phyloP scores from a whole-genome alignment of 1,140 invertebrate genomes.

The Stenopsyche tienmushanensis region DNA sequence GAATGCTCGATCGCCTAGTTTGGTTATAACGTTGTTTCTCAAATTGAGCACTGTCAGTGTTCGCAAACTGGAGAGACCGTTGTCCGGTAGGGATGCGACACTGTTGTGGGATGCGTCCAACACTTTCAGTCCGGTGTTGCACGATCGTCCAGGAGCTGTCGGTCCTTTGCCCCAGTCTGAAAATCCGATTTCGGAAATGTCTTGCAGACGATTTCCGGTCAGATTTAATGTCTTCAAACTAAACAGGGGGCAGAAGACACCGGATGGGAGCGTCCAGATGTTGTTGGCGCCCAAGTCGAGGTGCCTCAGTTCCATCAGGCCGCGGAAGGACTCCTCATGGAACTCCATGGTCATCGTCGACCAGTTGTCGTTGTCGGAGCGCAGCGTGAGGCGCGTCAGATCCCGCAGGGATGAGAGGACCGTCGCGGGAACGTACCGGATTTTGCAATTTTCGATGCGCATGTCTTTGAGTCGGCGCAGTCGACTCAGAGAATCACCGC shows the following conservation, averaged over 20 bases:
- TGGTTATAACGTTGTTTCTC: slow-evolving; percentile 72
- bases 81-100: slow-evolving; percentile 66
- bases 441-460: slow-evolving; percentile 77
- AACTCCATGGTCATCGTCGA: slow-evolving; percentile 77
- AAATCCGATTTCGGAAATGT: slow-evolving; percentile 71
- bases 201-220: slow-evolving; percentile 76
- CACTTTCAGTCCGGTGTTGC: slow-evolving; percentile 65
- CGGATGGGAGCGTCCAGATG: slow-evolving; percentile 72
- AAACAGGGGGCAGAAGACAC: slow-evolving; percentile 74
- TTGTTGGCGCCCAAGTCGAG: slow-evolving; percentile 80
- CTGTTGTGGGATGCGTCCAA: slow-evolving; percentile 77
- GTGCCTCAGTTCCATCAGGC: slow-evolving; percentile 66
- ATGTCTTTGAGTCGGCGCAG: slow-evolving; percentile 63
- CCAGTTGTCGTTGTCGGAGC: slow-evolving; percentile 79
- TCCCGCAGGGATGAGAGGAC: slow-evolving; percentile 68
- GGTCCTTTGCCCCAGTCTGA: slow-evolving; percentile 66
- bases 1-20: slow-evolving; percentile 73
- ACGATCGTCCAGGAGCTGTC: slow-evolving; percentile 63
- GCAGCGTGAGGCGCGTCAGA: slow-evolving; percentile 68
- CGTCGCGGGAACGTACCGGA: slow-evolving; percentile 70
- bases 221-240: slow-evolving; percentile 70
- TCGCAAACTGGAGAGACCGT: slow-evolving; percentile 67
- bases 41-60: slow-evolving; percentile 67
- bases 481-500: slow-evolving; percentile 65
- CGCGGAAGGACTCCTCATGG: slow-evolving; percentile 69